Evolutionary conservation across 2,113 vertebrate genomes (phyloP), one percentile per base, ranked within the genome.

Genomic region (Ptilonorhynchus violaceus): DNA sequence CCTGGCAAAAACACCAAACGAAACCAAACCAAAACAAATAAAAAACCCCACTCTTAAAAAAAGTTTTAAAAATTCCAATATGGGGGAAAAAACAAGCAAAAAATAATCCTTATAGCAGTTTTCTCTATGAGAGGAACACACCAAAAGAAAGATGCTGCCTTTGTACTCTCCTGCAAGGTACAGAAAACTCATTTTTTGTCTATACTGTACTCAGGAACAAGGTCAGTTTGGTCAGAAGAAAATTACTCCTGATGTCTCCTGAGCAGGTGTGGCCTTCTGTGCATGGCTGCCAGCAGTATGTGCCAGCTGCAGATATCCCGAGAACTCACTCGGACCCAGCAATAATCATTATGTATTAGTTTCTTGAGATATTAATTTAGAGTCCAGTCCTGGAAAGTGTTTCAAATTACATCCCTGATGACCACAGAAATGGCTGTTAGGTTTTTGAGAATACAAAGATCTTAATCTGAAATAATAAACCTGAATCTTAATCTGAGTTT

Each of bases 11-110:
- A 78, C 9, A 44, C 10, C 30, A 41, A 31, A 41, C 12, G 4
- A 31, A 47, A 30, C 6, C 15, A 39, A 31, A 23, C 8, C 3
- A 30, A 24, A n/a, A 31, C 25, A 16, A 31, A 37, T 2, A 52
- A 67, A 64, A 42, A 82, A 9, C 11, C 27, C 15, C 1, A 28
- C 4, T 23, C 41, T 21, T 8, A 18, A 7, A 33, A 64, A 64
- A 66, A 23, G 6, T 28, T 70, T 41, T 22, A 5, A 41, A 41
- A 72, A 70, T 42, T 11, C 18, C 8, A n/a, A 18, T 42, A 25
- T 4, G 3, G 8, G 6, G 20, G 23, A 31, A 10, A 47, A 33
- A 28, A 3, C 2, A 33, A 42, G 3, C 0, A 0, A 10, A 53
- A 35, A 55, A 15, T 13, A 31, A 15, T 4, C 2, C 15, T 9